Conservation (phyloP, 2,797 vertebrate species). For the Sylvilagus floridanus region DNA sequence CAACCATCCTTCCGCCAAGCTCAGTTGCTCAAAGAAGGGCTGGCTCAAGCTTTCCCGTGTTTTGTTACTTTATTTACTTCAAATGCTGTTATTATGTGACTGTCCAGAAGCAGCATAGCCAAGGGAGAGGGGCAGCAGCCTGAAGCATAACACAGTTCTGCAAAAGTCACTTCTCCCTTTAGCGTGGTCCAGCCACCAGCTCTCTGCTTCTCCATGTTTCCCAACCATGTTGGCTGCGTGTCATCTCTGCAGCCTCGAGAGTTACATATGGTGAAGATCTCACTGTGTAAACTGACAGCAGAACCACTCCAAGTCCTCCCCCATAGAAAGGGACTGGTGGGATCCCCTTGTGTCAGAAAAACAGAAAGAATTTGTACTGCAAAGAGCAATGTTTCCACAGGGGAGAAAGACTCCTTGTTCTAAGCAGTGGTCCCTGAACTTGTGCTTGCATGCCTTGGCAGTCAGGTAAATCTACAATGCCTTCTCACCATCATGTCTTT, state of each 20-base stretch:
- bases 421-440: conserved; percentile 27
- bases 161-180: conserved; percentile 57
- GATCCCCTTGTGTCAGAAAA: conserved; percentile 79
- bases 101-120: conserved; percentile 14
- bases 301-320: conserved; percentile 81
- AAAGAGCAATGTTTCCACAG: conserved; percentile 66
- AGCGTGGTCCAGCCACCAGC: conserved; percentile 72
- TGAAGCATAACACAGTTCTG: not conserved
- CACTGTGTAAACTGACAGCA: conserved; percentile 83
- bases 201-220: conserved; percentile 76
- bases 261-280: conserved; percentile 84
- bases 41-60: not conserved
- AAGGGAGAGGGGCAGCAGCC: conserved; percentile 22
- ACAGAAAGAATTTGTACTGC: conserved; percentile 69
- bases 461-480: not conserved
- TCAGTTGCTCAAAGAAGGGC: conserved; percentile 3
- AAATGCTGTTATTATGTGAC: conserved; percentile 28
- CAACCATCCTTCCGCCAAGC: not conserved
- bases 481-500: not conserved
- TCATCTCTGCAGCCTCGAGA: conserved; percentile 76
- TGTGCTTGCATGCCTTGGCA: not conserved
- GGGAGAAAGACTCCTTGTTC: not conserved
- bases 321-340: conserved; percentile 78
- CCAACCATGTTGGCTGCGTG: conserved; percentile 77
- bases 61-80: conserved; percentile 50